Percentiles rank a stretch among this genome's conserved stretches.
Evolutionary conservation across 2,797 vertebrate species (phyloP).

Genomic region (Pteronotus mesoamericanus): DNA sequence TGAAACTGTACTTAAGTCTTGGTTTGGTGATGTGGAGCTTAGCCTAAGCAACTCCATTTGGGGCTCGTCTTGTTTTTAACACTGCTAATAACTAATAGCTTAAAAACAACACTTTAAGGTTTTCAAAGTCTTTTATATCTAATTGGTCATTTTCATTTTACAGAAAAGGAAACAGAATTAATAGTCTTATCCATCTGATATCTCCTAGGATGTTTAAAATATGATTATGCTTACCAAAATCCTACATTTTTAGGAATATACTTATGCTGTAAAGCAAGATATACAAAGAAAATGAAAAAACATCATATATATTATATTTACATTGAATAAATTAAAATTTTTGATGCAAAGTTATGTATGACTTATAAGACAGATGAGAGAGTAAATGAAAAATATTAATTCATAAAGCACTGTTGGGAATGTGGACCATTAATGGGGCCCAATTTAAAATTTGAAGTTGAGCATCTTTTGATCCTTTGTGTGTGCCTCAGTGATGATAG

Average conservation of each 20-base stretch:
- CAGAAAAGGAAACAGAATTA: background rate
- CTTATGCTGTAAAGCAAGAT: background rate
- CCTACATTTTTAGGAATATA: background rate
- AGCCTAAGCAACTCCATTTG: background rate
- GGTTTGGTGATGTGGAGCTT: background rate
- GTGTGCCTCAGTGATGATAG: background rate
- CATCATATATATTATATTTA: background rate
- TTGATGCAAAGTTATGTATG: background rate
- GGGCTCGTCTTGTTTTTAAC: background rate
- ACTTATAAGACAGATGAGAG: background rate
- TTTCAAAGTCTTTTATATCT: background rate
- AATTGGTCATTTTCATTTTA: background rate
- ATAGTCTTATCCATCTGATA: background rate
- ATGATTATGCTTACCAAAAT: background rate
- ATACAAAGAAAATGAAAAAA: background rate
- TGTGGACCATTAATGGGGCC: background rate
- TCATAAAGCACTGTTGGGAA: background rate
- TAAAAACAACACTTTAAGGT: background rate
- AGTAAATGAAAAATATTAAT: background rate
- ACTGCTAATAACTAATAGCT: background rate
- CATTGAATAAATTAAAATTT: background rate
- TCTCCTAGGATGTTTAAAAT: background rate
- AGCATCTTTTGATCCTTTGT: background rate
- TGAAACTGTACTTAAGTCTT: background rate
- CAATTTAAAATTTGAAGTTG: background rate